Base-by-base conservation (phyloP, 2,113 vertebrate genomes). In the Dunckerocampus dactyliophorus region DNA sequence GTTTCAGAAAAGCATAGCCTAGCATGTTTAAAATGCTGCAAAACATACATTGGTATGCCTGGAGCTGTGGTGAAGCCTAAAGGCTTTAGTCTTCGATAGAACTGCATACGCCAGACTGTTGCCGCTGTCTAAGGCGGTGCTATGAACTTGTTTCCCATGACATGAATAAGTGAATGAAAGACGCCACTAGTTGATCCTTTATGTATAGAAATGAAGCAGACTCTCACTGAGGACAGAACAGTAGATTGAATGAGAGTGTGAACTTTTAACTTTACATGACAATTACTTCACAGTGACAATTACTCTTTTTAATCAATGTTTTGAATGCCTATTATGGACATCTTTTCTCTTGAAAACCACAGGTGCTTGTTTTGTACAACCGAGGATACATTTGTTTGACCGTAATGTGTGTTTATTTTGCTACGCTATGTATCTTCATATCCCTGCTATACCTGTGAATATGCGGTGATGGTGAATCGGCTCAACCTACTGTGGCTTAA, bases 131-230 rank as follows among this genome's bases (percentile, higher is more conserved):
- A 77, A 74, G 78, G 67, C 43, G 69, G 56, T 54, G 19, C 22
- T 64, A 49, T 39, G 37, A 77, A 67, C 50, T 34, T 19, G 21
- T 71, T 62, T 63, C 63, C 53, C 34, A 52, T 54, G 8, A 21
- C 22, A 77, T 79, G 60, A 79, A 81, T 73, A 72, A n/a, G 34
- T 71, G 47, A 77, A 79, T 64, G 71, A 69, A 49, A 59, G 63
- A 72, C 55, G 56, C 43, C 17, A 4, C 49, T 56, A 59, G 62
- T 34, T 24, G 16, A 28, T 79, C 37, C 3, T 70, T 72, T 61
- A 81, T 65, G 43, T 11, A 71, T 69, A 54, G 34, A 55, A 50
- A 47, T 52, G 59, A 49, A 28, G 52, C 34, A 58, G 39, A 43
- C 39, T n/a, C n/a, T n/a, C n/a, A n/a, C 1, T 13, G 34, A 57